Conservation (phyloP, 2,888 invertebrate species). For the Ethmia dodecea region DNA sequence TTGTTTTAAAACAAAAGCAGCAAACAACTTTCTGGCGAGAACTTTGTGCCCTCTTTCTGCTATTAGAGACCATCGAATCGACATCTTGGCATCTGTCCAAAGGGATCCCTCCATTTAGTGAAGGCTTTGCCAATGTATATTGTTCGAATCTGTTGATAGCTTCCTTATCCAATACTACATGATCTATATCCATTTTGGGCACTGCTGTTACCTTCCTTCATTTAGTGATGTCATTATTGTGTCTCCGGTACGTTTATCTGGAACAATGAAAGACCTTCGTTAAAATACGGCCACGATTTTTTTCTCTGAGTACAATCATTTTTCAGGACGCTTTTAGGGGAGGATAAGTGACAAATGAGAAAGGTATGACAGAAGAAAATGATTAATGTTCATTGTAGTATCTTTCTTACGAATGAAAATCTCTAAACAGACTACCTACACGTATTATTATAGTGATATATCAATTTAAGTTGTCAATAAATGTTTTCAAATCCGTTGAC, state of each 20-base stretch:
- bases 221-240: constrained; percentile 48
- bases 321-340: constrained; percentile 59
- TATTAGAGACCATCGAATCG: constrained; percentile 69
- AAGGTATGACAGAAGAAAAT: constrained; percentile 45
- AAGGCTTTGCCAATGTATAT: constrained; percentile 68
- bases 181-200: constrained; percentile 66
- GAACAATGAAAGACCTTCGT: constrained; percentile 47
- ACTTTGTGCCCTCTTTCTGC: constrained; percentile 67
- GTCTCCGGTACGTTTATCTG: constrained; percentile 42
- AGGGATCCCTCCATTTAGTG: constrained; percentile 70
- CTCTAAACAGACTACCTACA: too few species aligned
- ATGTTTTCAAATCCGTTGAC: too few species aligned
- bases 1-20: constrained; percentile 76
- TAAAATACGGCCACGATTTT: constrained; percentile 20
- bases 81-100: constrained; percentile 75
- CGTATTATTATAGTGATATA: too few species aligned
- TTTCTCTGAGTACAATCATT: constrained; percentile 40
- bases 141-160: constrained; percentile 71
- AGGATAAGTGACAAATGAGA: constrained; percentile 63
- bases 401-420: too few species aligned
- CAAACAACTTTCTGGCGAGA: constrained; percentile 72
- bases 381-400: constrained; percentile 58
- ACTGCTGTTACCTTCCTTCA: constrained; percentile 42
- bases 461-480: too few species aligned
- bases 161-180: constrained; percentile 72